phyloP scores from a whole-genome alignment of 2,888 invertebrate species.

The Kuschelorhynchus macadamiae region DNA sequence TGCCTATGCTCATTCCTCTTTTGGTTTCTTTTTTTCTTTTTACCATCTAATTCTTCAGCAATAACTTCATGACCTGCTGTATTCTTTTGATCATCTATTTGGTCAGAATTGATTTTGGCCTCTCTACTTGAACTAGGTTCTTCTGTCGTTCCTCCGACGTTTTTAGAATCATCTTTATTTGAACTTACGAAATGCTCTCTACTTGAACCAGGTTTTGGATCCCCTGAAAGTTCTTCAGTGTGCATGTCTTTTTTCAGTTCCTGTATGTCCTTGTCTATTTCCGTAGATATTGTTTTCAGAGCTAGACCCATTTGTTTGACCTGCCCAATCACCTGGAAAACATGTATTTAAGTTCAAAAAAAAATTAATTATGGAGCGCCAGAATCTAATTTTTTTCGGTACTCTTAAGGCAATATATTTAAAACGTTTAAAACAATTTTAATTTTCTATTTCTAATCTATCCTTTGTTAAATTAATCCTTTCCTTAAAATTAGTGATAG shows the following conservation, averaged over 20 bases:
- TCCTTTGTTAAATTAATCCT: too few relatives aligned
- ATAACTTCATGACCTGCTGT: too few relatives aligned
- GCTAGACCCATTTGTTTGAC: constrained; percentile 57
- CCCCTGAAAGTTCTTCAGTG: background rate
- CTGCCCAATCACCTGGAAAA: constrained; percentile 48
- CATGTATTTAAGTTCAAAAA: too few relatives aligned
- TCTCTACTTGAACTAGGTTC: constrained; percentile 13
- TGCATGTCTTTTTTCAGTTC: constrained; percentile 35
- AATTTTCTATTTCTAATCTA: too few relatives aligned
- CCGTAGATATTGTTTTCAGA: constrained; percentile 56
- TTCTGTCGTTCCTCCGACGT: too few relatives aligned
- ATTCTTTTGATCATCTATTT: background rate
- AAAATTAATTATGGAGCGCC: too few relatives aligned
- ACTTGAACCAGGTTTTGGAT: background rate
- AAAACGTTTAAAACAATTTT: too few relatives aligned
- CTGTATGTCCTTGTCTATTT: constrained; percentile 54
- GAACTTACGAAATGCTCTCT: constrained; percentile 1
- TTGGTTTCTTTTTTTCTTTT: constrained; percentile 61
- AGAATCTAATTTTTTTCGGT: too few relatives aligned
- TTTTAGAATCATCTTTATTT: background rate
- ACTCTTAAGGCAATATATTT: too few relatives aligned
- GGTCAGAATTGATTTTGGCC: constrained; percentile 1
- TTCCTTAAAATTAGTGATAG: too few relatives aligned
- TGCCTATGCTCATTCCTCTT: constrained; percentile 62
- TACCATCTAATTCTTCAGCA: constrained; percentile 43